Evolutionary conservation across 2,888 invertebrate genomes (phyloP).

Genomic region (Hypselothyrea guttata): DNA sequence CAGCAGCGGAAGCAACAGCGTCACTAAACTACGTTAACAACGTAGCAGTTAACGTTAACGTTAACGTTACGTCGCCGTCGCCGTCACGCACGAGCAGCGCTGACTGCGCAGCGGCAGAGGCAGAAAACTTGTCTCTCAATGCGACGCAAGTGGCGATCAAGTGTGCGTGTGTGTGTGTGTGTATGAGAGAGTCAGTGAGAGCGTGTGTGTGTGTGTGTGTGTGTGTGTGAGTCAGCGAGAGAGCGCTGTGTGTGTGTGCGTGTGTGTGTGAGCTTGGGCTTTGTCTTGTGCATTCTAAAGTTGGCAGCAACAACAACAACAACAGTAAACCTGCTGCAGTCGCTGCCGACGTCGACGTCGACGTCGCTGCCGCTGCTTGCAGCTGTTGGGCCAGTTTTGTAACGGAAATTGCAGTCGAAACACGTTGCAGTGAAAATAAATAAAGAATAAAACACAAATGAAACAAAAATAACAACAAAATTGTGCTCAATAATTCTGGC

Average conservation of each 20-base stretch:
- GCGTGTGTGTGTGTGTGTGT: slow-evolving; percentile 32
- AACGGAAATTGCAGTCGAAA: slow-evolving; percentile 68
- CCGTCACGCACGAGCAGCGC: slow-evolving; percentile 58
- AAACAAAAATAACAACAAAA: slow-evolving; percentile 3
- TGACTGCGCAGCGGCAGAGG: slow-evolving; percentile 11
- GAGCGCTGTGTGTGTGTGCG: slow-evolving; percentile 14
- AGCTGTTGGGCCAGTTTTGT: slow-evolving; percentile 65
- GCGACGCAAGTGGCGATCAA: slow-evolving; percentile 32
- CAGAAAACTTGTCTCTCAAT: slow-evolving; percentile 37
- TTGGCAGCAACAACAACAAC: slow-evolving; percentile 49
- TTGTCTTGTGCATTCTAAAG: slow-evolving; percentile 56
- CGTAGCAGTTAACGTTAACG: too few relatives aligned
- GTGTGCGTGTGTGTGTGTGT: neutral
- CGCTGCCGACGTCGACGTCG: neutral
- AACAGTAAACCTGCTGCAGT: slow-evolving; percentile 49
- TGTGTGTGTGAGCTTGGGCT: slow-evolving; percentile 37
- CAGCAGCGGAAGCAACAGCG: slow-evolving; percentile 11
- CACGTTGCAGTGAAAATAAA: too few relatives aligned
- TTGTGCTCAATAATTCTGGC: too few relatives aligned
- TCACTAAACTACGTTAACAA: slow-evolving; percentile 33
- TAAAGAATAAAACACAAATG: too few relatives aligned
- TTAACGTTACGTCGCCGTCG: slow-evolving; percentile 7
- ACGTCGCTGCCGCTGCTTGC: slow-evolving; percentile 17
- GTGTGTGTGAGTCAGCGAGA: slow-evolving; percentile 28
- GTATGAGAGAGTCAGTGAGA: neutral